Base-by-base conservation (phyloP, 2,113 vertebrate genomes). In the Anarhynchus alexandrinus region DNA sequence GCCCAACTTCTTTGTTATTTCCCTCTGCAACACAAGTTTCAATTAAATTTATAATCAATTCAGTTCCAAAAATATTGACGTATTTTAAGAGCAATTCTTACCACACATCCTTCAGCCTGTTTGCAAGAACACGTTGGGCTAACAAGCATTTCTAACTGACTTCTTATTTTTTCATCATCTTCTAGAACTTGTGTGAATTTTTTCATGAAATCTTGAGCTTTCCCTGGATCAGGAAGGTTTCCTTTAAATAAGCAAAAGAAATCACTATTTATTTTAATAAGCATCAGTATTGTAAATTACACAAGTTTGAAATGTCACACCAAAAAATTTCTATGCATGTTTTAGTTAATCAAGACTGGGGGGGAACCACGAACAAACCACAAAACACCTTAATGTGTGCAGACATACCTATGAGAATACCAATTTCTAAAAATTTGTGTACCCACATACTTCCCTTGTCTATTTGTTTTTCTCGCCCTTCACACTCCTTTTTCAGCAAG, bases 151-250 rank as follows among this genome's bases (percentile, higher is more conserved):
- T 99, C 98, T 94, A 99, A 96, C 61, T 99, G 98, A 84, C 98
- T 98, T 92, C 99, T 97, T 97, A 99, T 99, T 95, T 99, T 99
- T 96, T 99, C 99, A 82, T 99, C 99, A 52, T 99, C 99, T 94
- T 99, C 99, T 96, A 99, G 97, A 93, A 99, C 99, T 98, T 99
- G 99, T 69, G 99, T 99, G 94, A 99, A 98, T 96, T 99, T 99
- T 97, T 99, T 99, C 97, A 99, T 99, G 97, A 99, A 99, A 97
- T 99, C 99, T 97, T 99, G 99, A 58, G 99, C 99, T 96, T 99
- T 99, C n/a, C 99, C 99, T 21, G 99, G 99, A 97, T 99, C 99
- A 61, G 99, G 99, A 89, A 99, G 98, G 96, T 99, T 99, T 97
- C 98, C 99, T 99, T 97, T 81, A 97, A 97, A 86, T 40, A 96